Percentiles rank a stretch among this genome's conserved stretches.
These are phyloP conservation scores for Ageneiosus marmoratus DNA, from an alignment of 2,113 vertebrate species.

Conservation along the genomic window DNA sequence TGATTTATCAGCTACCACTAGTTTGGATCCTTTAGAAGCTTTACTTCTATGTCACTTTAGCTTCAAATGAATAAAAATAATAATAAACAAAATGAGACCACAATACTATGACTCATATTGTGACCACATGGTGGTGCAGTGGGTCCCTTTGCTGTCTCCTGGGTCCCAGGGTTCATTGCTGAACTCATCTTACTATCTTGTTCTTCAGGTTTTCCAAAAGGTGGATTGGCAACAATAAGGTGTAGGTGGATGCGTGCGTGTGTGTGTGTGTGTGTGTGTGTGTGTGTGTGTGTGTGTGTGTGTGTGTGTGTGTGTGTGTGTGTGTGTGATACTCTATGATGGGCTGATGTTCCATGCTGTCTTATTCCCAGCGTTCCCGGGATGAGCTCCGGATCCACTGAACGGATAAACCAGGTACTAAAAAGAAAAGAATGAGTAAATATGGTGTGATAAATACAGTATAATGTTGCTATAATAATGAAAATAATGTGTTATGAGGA, in stretches of 20 bases:
- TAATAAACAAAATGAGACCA: not conserved
- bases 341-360: not conserved
- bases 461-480: not conserved
- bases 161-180: not conserved
- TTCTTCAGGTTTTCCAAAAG: not conserved
- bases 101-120: not conserved
- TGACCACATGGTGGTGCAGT: too few relatives aligned
- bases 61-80: not conserved
- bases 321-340: not conserved
- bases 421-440: not conserved
- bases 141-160: not conserved
- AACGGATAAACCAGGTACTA: not conserved
- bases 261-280: not conserved
- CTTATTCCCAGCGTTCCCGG: not conserved
- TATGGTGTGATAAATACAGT: not conserved
- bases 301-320: not conserved
- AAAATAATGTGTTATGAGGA: not conserved
- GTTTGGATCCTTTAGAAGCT: too few relatives aligned
- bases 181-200: not conserved
- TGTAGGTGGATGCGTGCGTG: not conserved
- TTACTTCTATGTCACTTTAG: not conserved
- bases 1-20: too few relatives aligned
- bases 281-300: not conserved
- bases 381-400: not conserved
- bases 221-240: not conserved